These are phyloP conservation scores for Sycon ciliatum DNA, from an alignment of 37 sponge, comb jelly and placozoan genomes.

Conservation along the genomic window DNA sequence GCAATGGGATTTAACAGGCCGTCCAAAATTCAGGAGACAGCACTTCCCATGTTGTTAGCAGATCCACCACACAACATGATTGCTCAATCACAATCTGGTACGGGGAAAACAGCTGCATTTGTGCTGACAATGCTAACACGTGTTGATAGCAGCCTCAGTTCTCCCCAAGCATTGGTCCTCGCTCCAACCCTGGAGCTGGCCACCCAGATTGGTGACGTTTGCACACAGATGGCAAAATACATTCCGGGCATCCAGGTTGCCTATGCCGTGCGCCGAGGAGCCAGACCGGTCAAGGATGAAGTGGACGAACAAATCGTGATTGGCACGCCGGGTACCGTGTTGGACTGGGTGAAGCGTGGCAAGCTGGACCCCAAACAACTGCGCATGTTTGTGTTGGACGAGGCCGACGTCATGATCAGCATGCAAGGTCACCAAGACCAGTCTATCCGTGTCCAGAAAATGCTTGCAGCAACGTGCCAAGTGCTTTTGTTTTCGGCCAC, in stretches of 20 bases:
- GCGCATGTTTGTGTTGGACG: constrained; percentile 82
- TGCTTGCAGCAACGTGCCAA: no score
- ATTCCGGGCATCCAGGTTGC: constrained; percentile 38
- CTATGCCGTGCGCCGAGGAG: constrained; percentile 71
- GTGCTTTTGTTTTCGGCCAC: constrained; percentile 80
- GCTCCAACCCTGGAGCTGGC: constrained; percentile 93
- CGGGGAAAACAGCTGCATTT: constrained; percentile 97
- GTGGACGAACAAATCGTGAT: no score
- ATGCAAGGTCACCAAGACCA: constrained; percentile 93
- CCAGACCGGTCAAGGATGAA: no score
- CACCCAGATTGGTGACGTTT: constrained; percentile 69
- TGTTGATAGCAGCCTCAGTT: constrained; percentile 47
- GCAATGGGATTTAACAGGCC: constrained; percentile 92
- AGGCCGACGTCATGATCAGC: constrained; percentile 91
- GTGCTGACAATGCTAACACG: constrained; percentile 71
- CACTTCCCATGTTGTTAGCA: constrained; percentile 76
- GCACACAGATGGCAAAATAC: constrained; percentile 58
- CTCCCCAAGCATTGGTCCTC: constrained; percentile 85
- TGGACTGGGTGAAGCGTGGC: constrained; percentile 84
- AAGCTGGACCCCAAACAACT: constrained; percentile 10
- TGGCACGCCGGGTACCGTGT: constrained; percentile 81
- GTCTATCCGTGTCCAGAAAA: no score
- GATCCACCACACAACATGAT: constrained; percentile 84
- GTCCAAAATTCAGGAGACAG: constrained; percentile 84
- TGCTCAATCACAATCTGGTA: constrained; percentile 93